These are phyloP conservation scores for Polydrusus tereticollis DNA, from an alignment of 2,888 invertebrate species.

Conservation along the genomic window DNA sequence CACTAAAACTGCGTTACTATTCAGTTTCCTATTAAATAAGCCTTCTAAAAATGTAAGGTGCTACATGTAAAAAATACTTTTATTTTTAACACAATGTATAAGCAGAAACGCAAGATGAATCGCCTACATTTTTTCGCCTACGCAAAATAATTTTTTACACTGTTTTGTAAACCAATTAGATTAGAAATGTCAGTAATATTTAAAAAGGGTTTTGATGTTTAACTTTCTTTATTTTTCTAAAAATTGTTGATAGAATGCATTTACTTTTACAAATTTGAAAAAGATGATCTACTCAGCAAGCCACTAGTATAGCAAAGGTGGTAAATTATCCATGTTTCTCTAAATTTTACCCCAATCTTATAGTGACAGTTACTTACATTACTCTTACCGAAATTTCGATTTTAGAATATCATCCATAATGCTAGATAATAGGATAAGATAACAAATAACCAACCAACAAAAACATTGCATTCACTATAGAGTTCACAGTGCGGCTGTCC, in stretches of 20 bases:
- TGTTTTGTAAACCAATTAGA: not conserved
- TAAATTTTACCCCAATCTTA: no score
- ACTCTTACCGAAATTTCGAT: no score
- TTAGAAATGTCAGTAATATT: not conserved
- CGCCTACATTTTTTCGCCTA: constrained; percentile 14
- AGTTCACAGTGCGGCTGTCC: no score
- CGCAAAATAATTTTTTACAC: not conserved
- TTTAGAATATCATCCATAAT: no score
- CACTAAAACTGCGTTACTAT: not conserved
- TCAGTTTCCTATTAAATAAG: not conserved
- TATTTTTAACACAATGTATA: constrained; percentile 32
- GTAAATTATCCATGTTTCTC: no score
- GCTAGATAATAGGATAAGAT: no score
- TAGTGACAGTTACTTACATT: no score
- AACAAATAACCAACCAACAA: no score
- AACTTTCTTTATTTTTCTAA: not conserved
- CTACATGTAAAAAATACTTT: constrained; percentile 12
- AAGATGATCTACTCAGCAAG: no score
- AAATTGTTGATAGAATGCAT: not conserved
- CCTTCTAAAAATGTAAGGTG: not conserved
- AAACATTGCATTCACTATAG: no score
- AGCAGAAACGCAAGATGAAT: constrained; percentile 22
- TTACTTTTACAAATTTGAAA: no score
- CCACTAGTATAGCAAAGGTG: no score
- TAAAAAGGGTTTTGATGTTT: not conserved